Conservation (phyloP, 2,113 vertebrate genomes). For the Etheostoma cragini region DNA sequence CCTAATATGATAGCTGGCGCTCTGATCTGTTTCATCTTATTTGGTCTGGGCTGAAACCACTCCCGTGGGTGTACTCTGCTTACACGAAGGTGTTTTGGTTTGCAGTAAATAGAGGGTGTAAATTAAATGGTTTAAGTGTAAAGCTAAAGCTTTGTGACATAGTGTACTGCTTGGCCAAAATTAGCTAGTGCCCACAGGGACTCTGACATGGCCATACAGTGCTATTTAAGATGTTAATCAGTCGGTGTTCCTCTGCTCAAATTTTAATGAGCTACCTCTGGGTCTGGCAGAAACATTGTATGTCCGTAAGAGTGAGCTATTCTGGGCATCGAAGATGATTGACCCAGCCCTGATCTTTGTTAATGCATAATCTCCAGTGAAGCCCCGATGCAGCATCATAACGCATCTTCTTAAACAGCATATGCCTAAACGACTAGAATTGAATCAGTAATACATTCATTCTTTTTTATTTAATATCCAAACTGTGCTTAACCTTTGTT, state of each 20-base stretch:
- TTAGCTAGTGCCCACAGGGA: constrained; percentile 12
- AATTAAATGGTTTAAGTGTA: constrained; percentile 42
- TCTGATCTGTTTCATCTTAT: constrained; percentile 53
- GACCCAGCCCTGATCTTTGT: constrained; percentile 11
- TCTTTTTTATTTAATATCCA: not conserved
- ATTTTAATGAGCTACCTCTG: constrained; percentile 43
- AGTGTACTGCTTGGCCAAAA: constrained; percentile 23
- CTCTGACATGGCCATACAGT: constrained; percentile 2
- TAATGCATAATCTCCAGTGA: constrained; percentile 28
- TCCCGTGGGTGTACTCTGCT: constrained; percentile 42
- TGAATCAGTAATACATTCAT: not conserved
- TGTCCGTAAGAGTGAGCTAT: constrained; percentile 34
- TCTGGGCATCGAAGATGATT: constrained; percentile 27
- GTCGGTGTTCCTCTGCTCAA: constrained; percentile 23
- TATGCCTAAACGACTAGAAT: constrained; percentile 40
- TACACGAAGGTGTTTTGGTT: constrained; percentile 39
- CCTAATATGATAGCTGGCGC: constrained; percentile 7
- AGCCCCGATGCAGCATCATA: constrained; percentile 27
- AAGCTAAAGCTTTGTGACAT: constrained; percentile 40
- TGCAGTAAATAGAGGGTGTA: constrained; percentile 45
- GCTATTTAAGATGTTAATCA: constrained; percentile 37
- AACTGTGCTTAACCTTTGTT: not conserved
- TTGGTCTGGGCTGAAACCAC: constrained; percentile 21
- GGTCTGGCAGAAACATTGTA: constrained; percentile 31
- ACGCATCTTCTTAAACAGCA: constrained; percentile 50